Evolutionary conservation across 1,140 invertebrate genomes (phyloP), one percentile per base, ranked within the genome.

Genomic region (Saccostrea glomerata): DNA sequence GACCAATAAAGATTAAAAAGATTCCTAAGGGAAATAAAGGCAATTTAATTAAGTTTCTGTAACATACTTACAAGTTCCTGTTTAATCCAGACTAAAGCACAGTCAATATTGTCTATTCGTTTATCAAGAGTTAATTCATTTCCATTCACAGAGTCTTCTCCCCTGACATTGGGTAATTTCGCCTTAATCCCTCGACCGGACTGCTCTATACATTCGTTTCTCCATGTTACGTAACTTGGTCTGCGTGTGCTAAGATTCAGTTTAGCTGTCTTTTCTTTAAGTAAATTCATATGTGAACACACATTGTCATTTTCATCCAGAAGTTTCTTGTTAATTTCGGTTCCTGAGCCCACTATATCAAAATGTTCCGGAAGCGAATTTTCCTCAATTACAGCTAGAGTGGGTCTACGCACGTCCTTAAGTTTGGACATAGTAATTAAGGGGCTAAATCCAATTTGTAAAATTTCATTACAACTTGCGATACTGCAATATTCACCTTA

Each of bases 21-120:
- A n/a, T n/a, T n/a, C n/a, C n/a, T 47, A n/a, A 36, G 73, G 17
- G 25, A 82, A 82, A 82, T 36, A 4, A 56, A 47, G n/a, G 13
- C 23, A 55, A n/a, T n/a, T n/a, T n/a, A n/a, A n/a, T n/a, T n/a
- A n/a, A 47, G 13, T 55, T 20, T 12, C 47, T 54, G 12, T 23
- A 20, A 47, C n/a, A n/a, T 77, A 87, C 86, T 23, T 47, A 87
- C 86, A 66, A 87, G 73, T 87, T 87, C 86, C 30, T 25, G 40
- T 15, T 73, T 73, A 56, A 87, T 87, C 86, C 86, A 87, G 12
- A 20, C 66, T 23, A 87, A 40, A 56, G 70, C 86, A 56, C 54
- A 55, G 56, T 87, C 73, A 47, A 87, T 87, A 55, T 87, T 87
- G 30, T 87, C 86, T 82, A 73, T 87, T 47, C 85, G 85, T 82